These are phyloP conservation scores for Bubo blakistoni DNA, from an alignment of 2,113 vertebrate species.

Conservation along the genomic window DNA sequence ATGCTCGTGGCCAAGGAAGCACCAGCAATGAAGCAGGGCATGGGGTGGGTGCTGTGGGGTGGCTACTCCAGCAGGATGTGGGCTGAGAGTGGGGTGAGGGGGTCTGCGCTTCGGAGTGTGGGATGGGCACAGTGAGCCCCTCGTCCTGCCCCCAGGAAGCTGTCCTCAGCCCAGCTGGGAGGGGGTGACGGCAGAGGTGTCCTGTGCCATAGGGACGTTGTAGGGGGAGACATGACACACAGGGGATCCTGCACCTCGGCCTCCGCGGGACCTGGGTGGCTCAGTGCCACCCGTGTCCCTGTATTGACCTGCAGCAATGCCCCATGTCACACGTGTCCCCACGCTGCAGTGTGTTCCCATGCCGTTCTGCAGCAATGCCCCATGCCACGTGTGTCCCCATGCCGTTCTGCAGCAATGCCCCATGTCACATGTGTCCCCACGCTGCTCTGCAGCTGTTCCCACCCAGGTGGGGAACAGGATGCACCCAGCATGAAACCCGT, in stretches of 20 bases:
- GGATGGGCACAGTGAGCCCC: not conserved
- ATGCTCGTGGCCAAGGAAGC: rapidly evolving
- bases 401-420: not conserved
- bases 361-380: not conserved
- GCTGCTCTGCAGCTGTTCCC: not conserved
- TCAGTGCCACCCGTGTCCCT: not conserved
- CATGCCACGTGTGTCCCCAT: not conserved
- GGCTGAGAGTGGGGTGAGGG: no score
- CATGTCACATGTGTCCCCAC: no score
- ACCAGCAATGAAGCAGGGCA: rapidly evolving
- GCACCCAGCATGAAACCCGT: rapidly evolving
- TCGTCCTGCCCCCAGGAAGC: not conserved
- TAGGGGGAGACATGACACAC: rapidly evolving
- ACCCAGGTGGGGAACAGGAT: not conserved
- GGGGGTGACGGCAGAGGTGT: not conserved
- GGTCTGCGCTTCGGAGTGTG: not conserved
- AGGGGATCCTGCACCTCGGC: rapidly evolving
- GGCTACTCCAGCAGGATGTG: rapidly evolving
- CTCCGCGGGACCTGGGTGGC: not conserved
- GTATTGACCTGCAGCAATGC: not conserved
- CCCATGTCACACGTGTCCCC: no score
- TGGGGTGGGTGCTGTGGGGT: no score
- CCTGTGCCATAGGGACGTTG: not conserved
- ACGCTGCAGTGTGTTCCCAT: not conserved
- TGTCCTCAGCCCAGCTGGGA: not conserved